Evolutionary conservation across 2,113 vertebrate genomes (phyloP).

Genomic region (Salvelinus sp.): DNA sequence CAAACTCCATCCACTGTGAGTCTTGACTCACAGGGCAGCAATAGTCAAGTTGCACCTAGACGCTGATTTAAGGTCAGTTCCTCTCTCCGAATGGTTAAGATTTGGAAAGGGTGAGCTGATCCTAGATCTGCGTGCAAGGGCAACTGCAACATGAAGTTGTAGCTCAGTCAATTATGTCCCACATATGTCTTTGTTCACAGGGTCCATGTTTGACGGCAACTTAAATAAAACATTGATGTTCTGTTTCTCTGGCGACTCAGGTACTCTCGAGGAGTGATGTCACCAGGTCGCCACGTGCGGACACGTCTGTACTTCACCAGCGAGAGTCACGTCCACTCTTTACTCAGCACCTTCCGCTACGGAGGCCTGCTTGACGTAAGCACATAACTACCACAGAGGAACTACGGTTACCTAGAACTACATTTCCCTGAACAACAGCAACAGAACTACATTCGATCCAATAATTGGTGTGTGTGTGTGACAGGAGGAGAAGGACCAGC

Average conservation of each 20-base stretch:
- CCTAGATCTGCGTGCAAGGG: too few relatives aligned
- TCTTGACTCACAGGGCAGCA: not conserved
- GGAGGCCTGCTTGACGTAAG: slow-evolving; percentile 94
- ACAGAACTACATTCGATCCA: not conserved
- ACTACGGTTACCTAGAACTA: too few relatives aligned
- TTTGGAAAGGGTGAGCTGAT: too few relatives aligned
- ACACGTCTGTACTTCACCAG: slow-evolving; percentile 97
- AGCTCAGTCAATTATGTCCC: too few relatives aligned
- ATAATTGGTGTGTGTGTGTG: slow-evolving; percentile 22
- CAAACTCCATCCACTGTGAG: slow-evolving; percentile 94
- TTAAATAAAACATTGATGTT: not conserved
- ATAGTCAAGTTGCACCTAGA: too few relatives aligned
- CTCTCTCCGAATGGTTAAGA: too few relatives aligned
- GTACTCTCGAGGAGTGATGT: slow-evolving; percentile 95
- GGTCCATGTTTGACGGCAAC: not conserved
- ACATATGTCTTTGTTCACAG: not conserved
- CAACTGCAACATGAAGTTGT: too few relatives aligned
- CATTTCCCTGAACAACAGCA: not conserved
- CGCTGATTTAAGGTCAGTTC: too few relatives aligned
- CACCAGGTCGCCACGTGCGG: slow-evolving; percentile 92
- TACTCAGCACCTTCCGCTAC: slow-evolving; percentile 95
- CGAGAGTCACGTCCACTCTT: slow-evolving; percentile 95
- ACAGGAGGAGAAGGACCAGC: slow-evolving; percentile 92
- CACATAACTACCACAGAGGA: not conserved
- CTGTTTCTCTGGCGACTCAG: slow-evolving; percentile 59